Base-by-base conservation (phyloP, 2,113 vertebrate species). In the Rostratula benghalensis region DNA sequence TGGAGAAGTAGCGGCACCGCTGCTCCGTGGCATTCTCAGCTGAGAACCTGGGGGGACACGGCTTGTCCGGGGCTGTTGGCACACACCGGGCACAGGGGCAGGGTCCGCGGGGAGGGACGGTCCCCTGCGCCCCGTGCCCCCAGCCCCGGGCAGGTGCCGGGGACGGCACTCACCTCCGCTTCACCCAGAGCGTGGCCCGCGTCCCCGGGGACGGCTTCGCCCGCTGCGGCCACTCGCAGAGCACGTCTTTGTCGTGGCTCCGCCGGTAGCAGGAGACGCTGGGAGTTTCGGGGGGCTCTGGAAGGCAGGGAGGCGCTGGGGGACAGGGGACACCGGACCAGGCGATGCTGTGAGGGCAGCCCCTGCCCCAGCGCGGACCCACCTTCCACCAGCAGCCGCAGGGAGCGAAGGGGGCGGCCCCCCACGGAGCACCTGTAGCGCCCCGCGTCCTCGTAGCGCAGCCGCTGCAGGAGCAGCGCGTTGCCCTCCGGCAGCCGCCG, bases 321-420 rank as follows among this genome's bases (percentile, higher is more conserved):
- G 64, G 23, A 41, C 2, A 10, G 48, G 56, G 28, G 39, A 11
- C 4, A 3, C 8, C 7, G 4, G 33, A 8, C 9, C 5, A 11
- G 64, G 46, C 0, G 2, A 1, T 3, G 27, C 60, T 30, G 8
- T 1, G 2, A 13, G 64, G 39, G 60, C 11, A 39, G 6, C 35
- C 28, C 22, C 63, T 1, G 3, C 33, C 4, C 60, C 11, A 5
- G 50, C 11, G 5, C 0, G 22, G 4, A 73, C 98, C 97, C 91
- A 98, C 98, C 98, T 51, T 97, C 97, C 35, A 98, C 97, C 59
- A 98, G 80, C 76, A 98, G 73, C 7, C 7, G 86, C 75, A 97
- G 73, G 6, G 83, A 76, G 19, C 90, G 93, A 3, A 78, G 74
- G 1, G 3, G 37, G 11, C 0, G 91, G 8, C 63, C 77, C 0